Percentiles rank a stretch among this genome's conserved stretches.
Evolutionary conservation across 2,113 vertebrate genomes (phyloP).

Genomic region (Ginglymostoma cirratum): DNA sequence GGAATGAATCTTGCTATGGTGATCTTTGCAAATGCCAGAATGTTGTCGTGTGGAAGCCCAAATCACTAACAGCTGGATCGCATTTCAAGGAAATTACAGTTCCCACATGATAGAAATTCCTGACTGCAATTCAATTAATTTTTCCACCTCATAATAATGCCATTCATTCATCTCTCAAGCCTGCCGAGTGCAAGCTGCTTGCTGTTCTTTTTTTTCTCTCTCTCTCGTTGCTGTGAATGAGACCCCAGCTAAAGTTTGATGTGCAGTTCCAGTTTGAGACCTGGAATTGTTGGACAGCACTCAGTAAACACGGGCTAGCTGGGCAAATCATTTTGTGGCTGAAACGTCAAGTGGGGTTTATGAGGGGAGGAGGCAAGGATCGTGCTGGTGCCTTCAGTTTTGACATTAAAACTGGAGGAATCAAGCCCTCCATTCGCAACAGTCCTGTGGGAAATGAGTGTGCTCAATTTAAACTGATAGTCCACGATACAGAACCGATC

Average conservation of each 20-base stretch:
- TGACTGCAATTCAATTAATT: constrained; percentile 13
- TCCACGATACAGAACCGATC: neutral
- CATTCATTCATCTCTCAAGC: neutral
- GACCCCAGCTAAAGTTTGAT: neutral
- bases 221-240: neutral
- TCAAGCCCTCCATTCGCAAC: neutral
- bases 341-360: neutral
- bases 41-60: neutral
- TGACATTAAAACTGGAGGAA: neutral
- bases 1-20: neutral
- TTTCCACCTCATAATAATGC: constrained; percentile 24
- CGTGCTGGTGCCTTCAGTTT: neutral
- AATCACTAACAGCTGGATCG: neutral
- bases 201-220: neutral
- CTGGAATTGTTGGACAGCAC: neutral
- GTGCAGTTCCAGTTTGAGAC: neutral
- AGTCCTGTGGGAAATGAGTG: neutral
- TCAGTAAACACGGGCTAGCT: neutral
- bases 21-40: neutral
- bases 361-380: neutral
- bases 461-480: neutral
- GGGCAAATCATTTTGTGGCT: neutral
- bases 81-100: constrained; percentile 20
- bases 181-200: neutral
- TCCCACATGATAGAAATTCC: constrained; percentile 31